Base-by-base conservation (phyloP, 2,113 vertebrate species). In the Xyliphius kryptos region DNA sequence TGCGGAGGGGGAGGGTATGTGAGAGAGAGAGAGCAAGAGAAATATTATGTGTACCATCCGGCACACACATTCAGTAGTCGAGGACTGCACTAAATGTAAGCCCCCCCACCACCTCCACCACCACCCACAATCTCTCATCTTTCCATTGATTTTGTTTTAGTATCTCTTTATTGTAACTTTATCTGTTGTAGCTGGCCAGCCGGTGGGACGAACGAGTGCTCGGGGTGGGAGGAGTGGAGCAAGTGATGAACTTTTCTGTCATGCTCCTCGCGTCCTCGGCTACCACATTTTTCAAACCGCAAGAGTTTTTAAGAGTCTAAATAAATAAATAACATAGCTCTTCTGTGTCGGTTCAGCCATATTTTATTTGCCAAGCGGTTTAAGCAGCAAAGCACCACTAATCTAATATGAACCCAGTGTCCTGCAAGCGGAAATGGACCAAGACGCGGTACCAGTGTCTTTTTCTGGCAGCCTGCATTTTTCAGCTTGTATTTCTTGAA, bases 81-180 rank as follows among this genome's bases (percentile, higher is more conserved):
- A 54, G 50, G 46, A 32, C 14, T 56, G 47, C 20, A 37, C 56
- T 70, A 21, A 48, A 17, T 16, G 22, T 41, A 5, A 47, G 5
- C 49, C n/a, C n/a, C 40, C 57, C 48, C 54, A 50, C 49, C 40
- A n/a, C n/a, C n/a, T n/a, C n/a, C n/a, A n/a, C n/a, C n/a, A n/a
- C 26, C 13, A 22, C 50, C n/a, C 61, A 21, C 40, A 51, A 48
- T 56, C 46, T 54, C 43, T 50, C 47, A 15, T 48, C 61, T 61
- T 53, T 14, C n/a, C 87, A 93, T 96, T 94, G 89, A 97, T 97
- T 97, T 93, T 93, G 92, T 91, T 90, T 88, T 74, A 80, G 83
- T 87, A 87, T 86, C 87, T 86, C 82, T 88, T 86, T 90, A 86
- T 87, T 87, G 79, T 85, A 82, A 87, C 86, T 92, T 92, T 92